phyloP scores from a whole-genome alignment of 2,797 vertebrate species.

The Sparidentex hasta region DNA sequence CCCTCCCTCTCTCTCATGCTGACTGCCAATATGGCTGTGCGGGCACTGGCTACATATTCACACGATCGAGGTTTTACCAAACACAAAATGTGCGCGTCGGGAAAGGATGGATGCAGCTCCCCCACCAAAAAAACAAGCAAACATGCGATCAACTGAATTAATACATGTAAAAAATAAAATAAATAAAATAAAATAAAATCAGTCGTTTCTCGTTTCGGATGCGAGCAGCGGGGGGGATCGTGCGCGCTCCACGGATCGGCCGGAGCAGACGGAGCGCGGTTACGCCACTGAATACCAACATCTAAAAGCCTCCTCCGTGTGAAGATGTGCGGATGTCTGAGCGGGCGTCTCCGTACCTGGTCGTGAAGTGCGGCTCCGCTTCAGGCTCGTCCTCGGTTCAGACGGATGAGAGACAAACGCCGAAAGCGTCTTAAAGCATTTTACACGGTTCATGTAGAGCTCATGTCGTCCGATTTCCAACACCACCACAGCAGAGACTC shows the following conservation, averaged over 20 bases:
- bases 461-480: slow-evolving; percentile 81
- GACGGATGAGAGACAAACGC: slow-evolving; percentile 72
- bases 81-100: slow-evolving; percentile 5
- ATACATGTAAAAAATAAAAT: not conserved
- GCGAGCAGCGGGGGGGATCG: slow-evolving; percentile 14
- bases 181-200: not conserved
- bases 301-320: slow-evolving; percentile 30
- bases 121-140: no score
- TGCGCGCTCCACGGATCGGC: slow-evolving; percentile 46
- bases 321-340: not conserved
- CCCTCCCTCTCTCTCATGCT: slow-evolving; percentile 26
- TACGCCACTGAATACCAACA: slow-evolving; percentile 71
- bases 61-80: slow-evolving; percentile 16
- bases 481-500: slow-evolving; percentile 69
- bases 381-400: slow-evolving; percentile 76
- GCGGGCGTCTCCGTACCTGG: slow-evolving; percentile 67
- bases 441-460: slow-evolving; percentile 83
- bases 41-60: slow-evolving; percentile 20
- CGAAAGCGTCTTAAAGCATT: slow-evolving; percentile 83
- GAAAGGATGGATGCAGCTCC: not conserved
- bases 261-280: slow-evolving; percentile 51
- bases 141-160: not conserved
- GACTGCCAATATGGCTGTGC: slow-evolving; percentile 77
- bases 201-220: slow-evolving; percentile 5
- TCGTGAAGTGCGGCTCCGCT: slow-evolving; percentile 73